These are phyloP conservation scores for Nomada lathburiana DNA, from an alignment of 2,888 invertebrate genomes.

Conservation along the genomic window DNA sequence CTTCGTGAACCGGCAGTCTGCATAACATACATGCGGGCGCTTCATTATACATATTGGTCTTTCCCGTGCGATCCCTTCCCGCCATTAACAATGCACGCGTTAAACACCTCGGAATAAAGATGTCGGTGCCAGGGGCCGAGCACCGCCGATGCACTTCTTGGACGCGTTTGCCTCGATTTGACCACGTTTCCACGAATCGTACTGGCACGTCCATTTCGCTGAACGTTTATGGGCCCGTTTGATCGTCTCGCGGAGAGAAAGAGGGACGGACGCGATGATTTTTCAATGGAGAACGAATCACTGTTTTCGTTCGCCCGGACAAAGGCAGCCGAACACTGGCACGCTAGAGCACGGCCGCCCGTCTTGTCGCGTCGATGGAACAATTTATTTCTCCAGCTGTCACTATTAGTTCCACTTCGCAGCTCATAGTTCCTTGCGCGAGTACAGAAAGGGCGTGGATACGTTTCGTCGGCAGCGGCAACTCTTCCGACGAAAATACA, in stretches of 20 bases:
- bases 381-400: constrained; percentile 56
- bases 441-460: constrained; percentile 20
- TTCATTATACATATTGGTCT: background rate
- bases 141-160: background rate
- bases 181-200: background rate
- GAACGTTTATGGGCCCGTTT: background rate
- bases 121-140: background rate
- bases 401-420: constrained; percentile 51
- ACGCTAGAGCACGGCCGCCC: background rate
- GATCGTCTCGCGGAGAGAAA: too few relatives aligned
- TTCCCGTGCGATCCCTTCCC: background rate
- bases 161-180: background rate
- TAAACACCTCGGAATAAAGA: background rate
- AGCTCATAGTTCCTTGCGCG: constrained; percentile 32
- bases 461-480: background rate
- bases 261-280: background rate
- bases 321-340: background rate
- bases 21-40: constrained; percentile 36
- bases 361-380: constrained; percentile 36
- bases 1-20: constrained; percentile 32
- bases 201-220: background rate
- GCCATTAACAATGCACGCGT: background rate
- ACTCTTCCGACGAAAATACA: background rate
- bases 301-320: background rate
- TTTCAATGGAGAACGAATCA: background rate